phyloP scores from a whole-genome alignment of 2,888 invertebrate species.

The Heteromurus nitidus region DNA sequence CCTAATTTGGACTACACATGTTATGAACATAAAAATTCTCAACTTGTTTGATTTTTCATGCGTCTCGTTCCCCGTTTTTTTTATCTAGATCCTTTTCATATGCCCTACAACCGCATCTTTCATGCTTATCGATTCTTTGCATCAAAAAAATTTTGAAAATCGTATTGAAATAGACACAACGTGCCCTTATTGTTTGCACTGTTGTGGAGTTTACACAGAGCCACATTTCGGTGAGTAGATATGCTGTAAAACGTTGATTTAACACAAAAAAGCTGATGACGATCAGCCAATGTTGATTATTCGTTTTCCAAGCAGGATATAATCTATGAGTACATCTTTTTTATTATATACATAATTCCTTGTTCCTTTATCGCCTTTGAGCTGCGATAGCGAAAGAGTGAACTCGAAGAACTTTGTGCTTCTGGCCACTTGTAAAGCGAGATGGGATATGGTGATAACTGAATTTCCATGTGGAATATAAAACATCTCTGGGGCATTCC shows the following conservation, averaged over 20 bases:
- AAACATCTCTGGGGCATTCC: conserved; percentile 27
- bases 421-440: conserved; percentile 34
- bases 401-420: conserved; percentile 47
- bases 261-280: conserved; percentile 21
- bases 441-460: conserved; percentile 44
- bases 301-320: conserved; percentile 25
- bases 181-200: not conserved
- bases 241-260: not conserved
- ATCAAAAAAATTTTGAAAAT: conserved; percentile 45
- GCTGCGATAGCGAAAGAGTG: not conserved
- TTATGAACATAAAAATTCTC: conserved; percentile 20
- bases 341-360: not conserved
- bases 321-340: conserved; percentile 21
- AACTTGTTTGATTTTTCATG: conserved; percentile 30
- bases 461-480: conserved; percentile 25
- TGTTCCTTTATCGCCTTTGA: conserved; percentile 16
- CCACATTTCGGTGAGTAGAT: too few relatives aligned
- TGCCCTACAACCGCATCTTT: conserved; percentile 18
- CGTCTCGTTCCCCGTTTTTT: not conserved
- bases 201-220: too few relatives aligned
- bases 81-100: conserved; percentile 11
- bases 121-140: conserved; percentile 18
- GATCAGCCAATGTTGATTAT: conserved; percentile 18
- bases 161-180: conserved; percentile 9
- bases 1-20: conserved; percentile 35